Percentiles rank a stretch among this genome's conserved stretches.
These are phyloP conservation scores for Oegoconia quadripuncta DNA, from an alignment of 2,888 invertebrate genomes.

Conservation along the genomic window DNA sequence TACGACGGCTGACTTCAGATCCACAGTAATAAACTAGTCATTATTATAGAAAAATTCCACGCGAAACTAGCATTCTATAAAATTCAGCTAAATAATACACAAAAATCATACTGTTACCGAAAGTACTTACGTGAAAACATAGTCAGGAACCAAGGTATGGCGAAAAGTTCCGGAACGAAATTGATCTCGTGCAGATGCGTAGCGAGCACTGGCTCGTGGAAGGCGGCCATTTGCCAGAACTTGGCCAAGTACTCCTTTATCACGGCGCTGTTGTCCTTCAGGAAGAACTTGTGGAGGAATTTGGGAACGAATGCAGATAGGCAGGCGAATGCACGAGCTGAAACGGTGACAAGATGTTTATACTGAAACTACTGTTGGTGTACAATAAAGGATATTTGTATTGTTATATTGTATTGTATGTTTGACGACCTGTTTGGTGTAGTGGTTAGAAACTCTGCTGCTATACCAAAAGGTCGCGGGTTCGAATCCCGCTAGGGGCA, in stretches of 20 bases:
- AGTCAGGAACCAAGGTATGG: slow-evolving; percentile 99
- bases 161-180: slow-evolving; percentile 98
- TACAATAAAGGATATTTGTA: too few relatives aligned
- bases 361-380: too few relatives aligned
- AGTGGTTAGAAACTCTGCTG: too few relatives aligned
- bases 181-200: slow-evolving; percentile 95
- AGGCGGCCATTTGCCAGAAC: slow-evolving; percentile 97
- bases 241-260: slow-evolving; percentile 98
- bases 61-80: too few relatives aligned
- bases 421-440: too few relatives aligned
- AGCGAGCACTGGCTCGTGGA: slow-evolving; percentile 95
- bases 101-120: slow-evolving; percentile 2
- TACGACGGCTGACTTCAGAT: too few relatives aligned
- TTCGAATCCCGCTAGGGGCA: too few relatives aligned
- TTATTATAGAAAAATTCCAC: too few relatives aligned
- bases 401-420: too few relatives aligned
- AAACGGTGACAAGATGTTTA: slow-evolving; percentile 28
- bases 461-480: too few relatives aligned
- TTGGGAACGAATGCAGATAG: slow-evolving; percentile 97
- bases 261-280: slow-evolving; percentile 97
- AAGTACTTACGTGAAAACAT: slow-evolving; percentile 96
- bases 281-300: slow-evolving; percentile 97
- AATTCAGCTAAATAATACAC: too few relatives aligned
- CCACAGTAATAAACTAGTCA: too few relatives aligned
- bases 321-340: slow-evolving; percentile 96